Evolutionary conservation across 1,140 invertebrate species (phyloP).

Genomic region (Drosophila pallidifrons): DNA sequence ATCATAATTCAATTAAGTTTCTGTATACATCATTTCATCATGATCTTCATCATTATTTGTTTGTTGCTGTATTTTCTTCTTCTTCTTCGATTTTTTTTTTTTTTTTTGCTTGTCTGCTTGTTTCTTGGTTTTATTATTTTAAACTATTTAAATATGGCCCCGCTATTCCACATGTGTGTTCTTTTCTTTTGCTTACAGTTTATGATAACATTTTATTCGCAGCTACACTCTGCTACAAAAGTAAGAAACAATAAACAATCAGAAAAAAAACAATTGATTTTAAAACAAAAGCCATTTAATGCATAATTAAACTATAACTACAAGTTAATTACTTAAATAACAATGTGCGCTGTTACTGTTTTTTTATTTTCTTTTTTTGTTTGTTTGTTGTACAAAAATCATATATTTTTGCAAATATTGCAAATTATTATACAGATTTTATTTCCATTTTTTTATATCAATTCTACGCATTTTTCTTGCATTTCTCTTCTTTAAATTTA

Average conservation of each 20-base stretch:
- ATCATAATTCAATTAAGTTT: constrained; percentile 65
- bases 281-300: constrained; percentile 47
- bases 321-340: constrained; percentile 54
- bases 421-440: constrained; percentile 53
- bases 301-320: constrained; percentile 42
- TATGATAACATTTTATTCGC: constrained; percentile 66
- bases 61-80: constrained; percentile 38
- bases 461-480: constrained; percentile 52
- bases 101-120: constrained; percentile 35
- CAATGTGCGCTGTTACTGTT: constrained; percentile 45
- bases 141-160: constrained; percentile 84
- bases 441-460: constrained; percentile 13
- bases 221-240: constrained; percentile 53
- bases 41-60: constrained; percentile 1
- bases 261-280: constrained; percentile 42
- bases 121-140: constrained; percentile 45
- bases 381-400: constrained; percentile 50
- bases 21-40: constrained; percentile 52
- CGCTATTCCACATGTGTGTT: constrained; percentile 83
- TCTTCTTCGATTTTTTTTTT: too few relatives aligned
- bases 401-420: constrained; percentile 73
- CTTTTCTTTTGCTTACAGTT: constrained; percentile 68
- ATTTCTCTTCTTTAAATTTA: constrained; percentile 67
- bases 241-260: constrained; percentile 11
- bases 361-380: neutral